Evolutionary conservation across 2,113 vertebrate genomes (phyloP), one percentile per base, ranked within the genome.

Genomic region (Willisornis vidua): DNA sequence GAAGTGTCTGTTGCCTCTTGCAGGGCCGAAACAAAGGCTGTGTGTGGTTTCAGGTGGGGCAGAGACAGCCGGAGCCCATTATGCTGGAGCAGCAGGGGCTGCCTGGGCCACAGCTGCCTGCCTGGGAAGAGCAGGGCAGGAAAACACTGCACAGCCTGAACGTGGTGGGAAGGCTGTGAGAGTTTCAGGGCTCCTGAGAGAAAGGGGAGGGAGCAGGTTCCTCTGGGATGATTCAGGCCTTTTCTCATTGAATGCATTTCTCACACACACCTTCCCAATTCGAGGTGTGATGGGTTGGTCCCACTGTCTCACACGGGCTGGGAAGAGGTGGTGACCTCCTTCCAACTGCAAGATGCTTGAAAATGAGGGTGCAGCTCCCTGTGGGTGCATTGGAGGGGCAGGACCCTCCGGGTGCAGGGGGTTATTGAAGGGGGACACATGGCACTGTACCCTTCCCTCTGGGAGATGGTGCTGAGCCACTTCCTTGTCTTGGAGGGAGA

Each of bases 31-130:
- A 88, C 89, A 90, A 94, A 93, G 72, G 93, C 76, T 80, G 82
- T 89, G 91, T 94, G 96, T 97, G 97, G 93, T 95, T 97, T 95
- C 97, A 97, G 97, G 95, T 96, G 92, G 70, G 87, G 80, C 52
- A 11, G 7, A 51, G 89, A 29, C 91, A 90, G 90, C 83, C 37
- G 59, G 95, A 94, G 82, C 68, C 67, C 48, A 37, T 91, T 77
- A 79, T 0, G 1, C 66, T 0, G 2, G 46, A 84, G 90, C 80
- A 67, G 92, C 28, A 9, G 87, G 54, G 76, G 78, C 90, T 92
- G 92, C 55, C 66, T 39, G 35, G 26, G 14, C 73, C 12, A 19
- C 95, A 83, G 93, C 86, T 94, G 92, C 43, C 63, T 31, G 48
- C 62, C 12, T 1, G 29, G 54, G 76, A 35, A 26, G 39, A 86